Percentiles rank a stretch among this genome's conserved stretches.
phyloP scores from a whole-genome alignment of 2,113 vertebrate genomes.

The Bubo scandiacus region DNA sequence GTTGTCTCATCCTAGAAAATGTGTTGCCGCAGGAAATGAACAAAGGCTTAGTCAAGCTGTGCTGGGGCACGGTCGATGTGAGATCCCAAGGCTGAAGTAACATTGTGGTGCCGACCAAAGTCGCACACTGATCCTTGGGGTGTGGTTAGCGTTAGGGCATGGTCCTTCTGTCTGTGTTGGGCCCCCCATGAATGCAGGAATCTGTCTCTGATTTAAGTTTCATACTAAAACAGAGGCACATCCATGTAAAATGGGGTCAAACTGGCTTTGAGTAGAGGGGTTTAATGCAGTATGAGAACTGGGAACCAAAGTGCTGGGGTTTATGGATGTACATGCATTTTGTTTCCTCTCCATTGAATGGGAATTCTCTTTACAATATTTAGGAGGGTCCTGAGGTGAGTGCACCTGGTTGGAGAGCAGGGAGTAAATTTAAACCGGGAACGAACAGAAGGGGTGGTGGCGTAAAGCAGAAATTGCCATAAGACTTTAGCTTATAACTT shows the following conservation, averaged over 20 bases:
- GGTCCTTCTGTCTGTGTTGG: background rate
- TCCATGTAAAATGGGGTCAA: background rate
- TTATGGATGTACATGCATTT: background rate
- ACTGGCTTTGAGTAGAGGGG: background rate
- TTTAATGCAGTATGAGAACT: fast-evolving
- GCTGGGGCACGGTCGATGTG: fast-evolving
- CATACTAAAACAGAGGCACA: background rate
- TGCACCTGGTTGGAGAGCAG: background rate
- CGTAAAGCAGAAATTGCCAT: background rate
- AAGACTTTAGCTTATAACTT: background rate
- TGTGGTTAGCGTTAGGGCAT: background rate
- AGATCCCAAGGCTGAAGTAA: background rate
- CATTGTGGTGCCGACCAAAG: background rate
- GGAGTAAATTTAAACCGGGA: background rate
- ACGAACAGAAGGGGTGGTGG: background rate
- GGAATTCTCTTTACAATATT: background rate
- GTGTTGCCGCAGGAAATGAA: background rate
- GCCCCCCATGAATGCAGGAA: background rate
- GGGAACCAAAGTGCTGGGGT: background rate
- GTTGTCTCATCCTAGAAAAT: background rate
- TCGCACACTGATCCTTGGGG: background rate
- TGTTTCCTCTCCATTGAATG: background rate
- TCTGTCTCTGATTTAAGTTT: background rate
- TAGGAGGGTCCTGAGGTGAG: background rate
- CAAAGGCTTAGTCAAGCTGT: background rate